Base-by-base conservation (phyloP, 1,140 invertebrate species). In the Tetranychus cinnabarinus region DNA sequence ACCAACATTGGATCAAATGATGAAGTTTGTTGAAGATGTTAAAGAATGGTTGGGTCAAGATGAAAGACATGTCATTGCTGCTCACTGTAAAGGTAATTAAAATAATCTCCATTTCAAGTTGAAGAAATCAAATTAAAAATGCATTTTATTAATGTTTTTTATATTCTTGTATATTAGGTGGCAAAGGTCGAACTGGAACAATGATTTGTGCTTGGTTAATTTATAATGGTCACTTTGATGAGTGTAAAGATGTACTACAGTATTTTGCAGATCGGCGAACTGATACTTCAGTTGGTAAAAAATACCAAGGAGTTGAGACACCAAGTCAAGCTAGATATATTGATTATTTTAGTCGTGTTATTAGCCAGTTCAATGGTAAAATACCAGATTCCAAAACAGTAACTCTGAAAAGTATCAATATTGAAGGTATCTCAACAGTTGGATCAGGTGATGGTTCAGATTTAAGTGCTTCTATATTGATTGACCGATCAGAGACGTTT, bases 181-280 rank as follows among this genome's bases (percentile, higher is more conserved):
- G 79, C 3, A 81, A 81, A 67, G 77, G 77, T 2, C 68, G 77
- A 35, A 79, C 77, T 31, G 77, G 77, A 34, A 78, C 77, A n/a
- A 77, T 79, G 72, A 76, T 79, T 36, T 78, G 77, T 67, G 71
- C 74, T 7, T 77, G 75, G 73, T 69, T 79, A 0, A 70, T 79
- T 6, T 75, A 78, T 63, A 72, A 71, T 62, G 74, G 73, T 4
- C 62, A 76, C 13, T 77, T 78, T 69, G 71, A 72, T 39, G 71
- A 72, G 62, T 76, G 77, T 8, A 68, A 67, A 58, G 58, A 75
- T 59, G 75, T 73, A 64, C 69, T 79, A 12, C 69, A 74, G 61
- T 79, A 77, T 64, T 79, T 79, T 72, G 77, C 76, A 10, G 71
- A 74, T 46, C 66, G 77, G 56, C 66, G 77, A 62, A 79, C 77